Evolutionary conservation across 2,888 invertebrate genomes (phyloP).

Genomic region (Gnatocerus cornutus): DNA sequence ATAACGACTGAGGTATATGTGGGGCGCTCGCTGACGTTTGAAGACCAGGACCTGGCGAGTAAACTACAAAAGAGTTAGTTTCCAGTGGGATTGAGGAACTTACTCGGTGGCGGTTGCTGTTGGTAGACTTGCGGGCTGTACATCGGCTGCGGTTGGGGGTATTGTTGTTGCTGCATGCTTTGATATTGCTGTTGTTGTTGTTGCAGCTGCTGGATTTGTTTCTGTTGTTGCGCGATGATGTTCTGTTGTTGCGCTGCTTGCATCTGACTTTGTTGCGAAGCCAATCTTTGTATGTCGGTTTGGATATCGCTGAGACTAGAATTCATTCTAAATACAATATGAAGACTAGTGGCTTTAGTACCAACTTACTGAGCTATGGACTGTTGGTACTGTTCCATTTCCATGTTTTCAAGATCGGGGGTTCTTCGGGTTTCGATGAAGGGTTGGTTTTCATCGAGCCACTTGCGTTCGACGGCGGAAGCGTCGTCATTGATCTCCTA

Average conservation of each 20-base stretch:
- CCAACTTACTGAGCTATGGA: slow-evolving; percentile 84
- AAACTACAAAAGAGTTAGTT: no score
- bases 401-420: slow-evolving; percentile 86
- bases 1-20: slow-evolving; percentile 74
- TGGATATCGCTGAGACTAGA: slow-evolving; percentile 95
- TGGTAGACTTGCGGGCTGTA: slow-evolving; percentile 73
- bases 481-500: slow-evolving; percentile 78
- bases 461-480: slow-evolving; percentile 76
- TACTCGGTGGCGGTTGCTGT: slow-evolving; percentile 72
- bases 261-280: slow-evolving; percentile 86
- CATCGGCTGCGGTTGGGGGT: slow-evolving; percentile 64
- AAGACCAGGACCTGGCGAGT: slow-evolving; percentile 60
- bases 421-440: slow-evolving; percentile 80
- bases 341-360: background rate
- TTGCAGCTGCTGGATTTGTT: slow-evolving; percentile 69
- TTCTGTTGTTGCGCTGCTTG: slow-evolving; percentile 78
- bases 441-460: slow-evolving; percentile 77
- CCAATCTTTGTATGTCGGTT: slow-evolving; percentile 92
- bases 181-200: slow-evolving; percentile 63
- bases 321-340: slow-evolving; percentile 82
- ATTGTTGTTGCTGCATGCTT: slow-evolving; percentile 59
- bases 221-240: slow-evolving; percentile 71
- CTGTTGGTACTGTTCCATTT: slow-evolving; percentile 77
- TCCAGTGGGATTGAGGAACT: no score
- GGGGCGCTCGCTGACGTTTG: slow-evolving; percentile 70